Percentiles rank a stretch among this genome's conserved stretches.
phyloP scores from a whole-genome alignment of 2,113 vertebrate genomes.

The Megaceryle torquata region DNA sequence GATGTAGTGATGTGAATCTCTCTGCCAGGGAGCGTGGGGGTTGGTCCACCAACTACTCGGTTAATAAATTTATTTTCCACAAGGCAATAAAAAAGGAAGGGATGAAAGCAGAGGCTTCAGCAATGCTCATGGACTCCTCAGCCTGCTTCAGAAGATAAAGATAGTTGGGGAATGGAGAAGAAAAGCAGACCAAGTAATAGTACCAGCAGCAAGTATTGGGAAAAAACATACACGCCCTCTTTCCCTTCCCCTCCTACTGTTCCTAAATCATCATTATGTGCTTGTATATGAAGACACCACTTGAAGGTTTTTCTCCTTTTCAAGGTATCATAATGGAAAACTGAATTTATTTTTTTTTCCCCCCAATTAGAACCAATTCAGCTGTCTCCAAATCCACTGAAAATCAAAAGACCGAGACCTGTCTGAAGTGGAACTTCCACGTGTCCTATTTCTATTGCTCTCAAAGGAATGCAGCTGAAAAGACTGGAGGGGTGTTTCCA shows the following conservation, averaged over 20 bases:
- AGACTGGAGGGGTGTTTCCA: background rate
- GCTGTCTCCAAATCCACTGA: background rate
- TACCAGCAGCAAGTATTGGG: background rate
- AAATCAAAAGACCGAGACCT: background rate
- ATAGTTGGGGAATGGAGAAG: background rate
- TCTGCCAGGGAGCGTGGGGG: background rate
- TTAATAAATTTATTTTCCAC: slow-evolving; percentile 43
- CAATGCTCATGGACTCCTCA: slow-evolving; percentile 9
- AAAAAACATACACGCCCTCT: background rate
- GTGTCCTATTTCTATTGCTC: background rate
- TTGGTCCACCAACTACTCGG: background rate
- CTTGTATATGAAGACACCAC: background rate
- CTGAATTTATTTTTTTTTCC: background rate
- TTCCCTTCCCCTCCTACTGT: background rate
- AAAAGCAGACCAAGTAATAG: background rate
- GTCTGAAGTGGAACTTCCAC: background rate
- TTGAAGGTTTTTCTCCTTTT: background rate
- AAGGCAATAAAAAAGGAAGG: background rate
- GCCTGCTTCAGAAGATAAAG: slow-evolving; percentile 22
- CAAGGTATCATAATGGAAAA: background rate
- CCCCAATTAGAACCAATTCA: background rate
- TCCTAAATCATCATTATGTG: background rate
- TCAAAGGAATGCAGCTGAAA: background rate
- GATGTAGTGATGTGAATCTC: background rate
- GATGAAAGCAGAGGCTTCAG: background rate